A percentile compares a stretch with the other conserved stretches of the same genome.
Conservation (phyloP, 1,140 invertebrate species). For the Chrysopa pallens region DNA sequence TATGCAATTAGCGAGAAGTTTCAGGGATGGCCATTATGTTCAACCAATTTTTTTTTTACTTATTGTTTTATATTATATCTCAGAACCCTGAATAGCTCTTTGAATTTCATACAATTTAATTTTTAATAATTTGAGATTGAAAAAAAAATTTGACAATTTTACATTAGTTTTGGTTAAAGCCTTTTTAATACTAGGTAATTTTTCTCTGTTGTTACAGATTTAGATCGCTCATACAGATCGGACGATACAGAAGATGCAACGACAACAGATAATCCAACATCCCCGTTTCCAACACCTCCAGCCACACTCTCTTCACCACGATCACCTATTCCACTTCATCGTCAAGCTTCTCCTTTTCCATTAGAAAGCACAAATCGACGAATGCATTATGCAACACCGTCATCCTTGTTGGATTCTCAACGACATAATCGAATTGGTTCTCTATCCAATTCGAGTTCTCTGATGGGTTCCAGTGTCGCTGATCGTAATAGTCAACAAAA, state of each 20-base stretch:
- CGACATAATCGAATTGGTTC: conserved; percentile 15
- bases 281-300: conserved; percentile 26
- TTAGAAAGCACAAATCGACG: conserved; percentile 42
- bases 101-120: too few species aligned
- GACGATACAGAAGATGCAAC: conserved; percentile 35
- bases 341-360: conserved; percentile 47
- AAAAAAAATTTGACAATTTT: not conserved
- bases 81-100: too few species aligned
- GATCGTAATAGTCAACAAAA: not conserved
- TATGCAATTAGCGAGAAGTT: too few species aligned
- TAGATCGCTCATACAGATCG: conserved; percentile 35
- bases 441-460: too few species aligned
- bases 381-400: conserved; percentile 27
- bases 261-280: conserved; percentile 28
- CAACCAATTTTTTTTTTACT: too few species aligned
- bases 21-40: too few species aligned
- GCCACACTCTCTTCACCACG: conserved; percentile 23
- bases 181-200: not conserved
- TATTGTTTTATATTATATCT: too few species aligned
- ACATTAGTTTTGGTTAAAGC: not conserved
- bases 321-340: conserved; percentile 28
- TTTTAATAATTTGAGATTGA: not conserved
- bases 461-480: not conserved
- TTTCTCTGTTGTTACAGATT: conserved; percentile 20
- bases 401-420: conserved; percentile 24